Base-by-base conservation (phyloP, 2,113 vertebrate genomes). In the Chamaetylas fuelleborni region DNA sequence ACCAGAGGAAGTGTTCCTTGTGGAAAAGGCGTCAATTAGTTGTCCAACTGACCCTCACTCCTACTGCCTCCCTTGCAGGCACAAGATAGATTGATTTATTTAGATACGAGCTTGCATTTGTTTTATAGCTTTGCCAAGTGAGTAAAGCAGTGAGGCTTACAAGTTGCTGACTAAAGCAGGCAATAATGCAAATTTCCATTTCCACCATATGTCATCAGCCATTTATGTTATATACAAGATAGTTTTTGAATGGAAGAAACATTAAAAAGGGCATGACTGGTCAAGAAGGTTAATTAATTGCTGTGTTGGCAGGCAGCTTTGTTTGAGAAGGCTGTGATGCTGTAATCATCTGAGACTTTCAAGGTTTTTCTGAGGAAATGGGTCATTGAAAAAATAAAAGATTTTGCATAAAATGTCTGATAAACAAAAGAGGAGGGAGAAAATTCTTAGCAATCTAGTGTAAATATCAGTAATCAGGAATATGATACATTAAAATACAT, bases 1-100 rank as follows among this genome's bases (percentile, higher is more conserved):
- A 95, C 72, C 79, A 96, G 66, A 96, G 94, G 96, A 96, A 96
- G 90, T 45, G 40, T 31, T 97, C 58, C 91, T 92, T 81, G 78
- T 96, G 97, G 93, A 95, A 97, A 92, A 96, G 81, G 95, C 73
- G 31, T 92, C 93, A 92, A 96, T 91, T 95, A 96, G 77, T 71
- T 95, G 92, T 92, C 90, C 89, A 87, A 62, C 70, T 94, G 86
- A 94, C 92, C 92, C 65, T 87, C 88, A 5, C 42, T 86, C 81
- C 81, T 93, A 14, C 67, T 67, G 43, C 61, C 89, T 94, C 94
- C 90, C 66, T 85, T 3, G 4, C 90, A 93, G 76, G 73, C 92
- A 58, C 38, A 26, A 76, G 48, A 38, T 25, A 79, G 66, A 81
- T 88, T 86, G 86, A 86, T 86, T 89, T 70, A 81, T 85, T 80